phyloP scores from a whole-genome alignment of 2,888 invertebrate genomes.

The Cyrtodaria siliqua region DNA sequence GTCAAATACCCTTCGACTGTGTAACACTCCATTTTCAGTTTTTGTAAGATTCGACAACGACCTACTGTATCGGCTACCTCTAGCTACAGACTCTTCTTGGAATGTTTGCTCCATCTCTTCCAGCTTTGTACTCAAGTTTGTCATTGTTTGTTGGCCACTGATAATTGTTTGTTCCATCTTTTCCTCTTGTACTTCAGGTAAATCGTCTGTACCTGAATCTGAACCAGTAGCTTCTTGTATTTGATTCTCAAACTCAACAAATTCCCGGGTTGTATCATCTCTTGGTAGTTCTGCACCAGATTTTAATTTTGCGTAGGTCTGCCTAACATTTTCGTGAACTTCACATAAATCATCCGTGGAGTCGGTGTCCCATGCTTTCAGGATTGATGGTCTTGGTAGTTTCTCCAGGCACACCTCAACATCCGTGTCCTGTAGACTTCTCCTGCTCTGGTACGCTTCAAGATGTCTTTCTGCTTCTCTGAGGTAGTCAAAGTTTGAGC shows the following conservation, averaged over 20 bases:
- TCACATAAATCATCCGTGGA: slow-evolving; percentile 7
- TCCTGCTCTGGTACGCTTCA: slow-evolving; percentile 26
- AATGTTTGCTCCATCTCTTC: slow-evolving; percentile 45
- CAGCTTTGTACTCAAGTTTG: slow-evolving; percentile 20
- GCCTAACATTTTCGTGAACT: not conserved
- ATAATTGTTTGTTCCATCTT: too few relatives aligned
- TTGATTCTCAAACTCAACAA: slow-evolving; percentile 8
- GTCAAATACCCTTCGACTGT: not conserved
- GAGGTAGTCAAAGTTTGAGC: slow-evolving; percentile 33
- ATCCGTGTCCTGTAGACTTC: slow-evolving; percentile 5
- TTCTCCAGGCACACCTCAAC: slow-evolving; percentile 19
- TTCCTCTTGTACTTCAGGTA: too few relatives aligned
- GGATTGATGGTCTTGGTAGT: slow-evolving; percentile 3
- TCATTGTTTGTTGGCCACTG: too few relatives aligned
- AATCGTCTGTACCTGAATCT: too few relatives aligned
- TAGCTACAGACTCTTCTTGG: slow-evolving; percentile 16
- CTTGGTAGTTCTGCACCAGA: not conserved
- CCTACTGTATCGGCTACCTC: not conserved
- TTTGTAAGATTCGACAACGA: slow-evolving; percentile 22
- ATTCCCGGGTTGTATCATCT: slow-evolving; percentile 3
- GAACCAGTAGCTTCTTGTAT: not conserved
- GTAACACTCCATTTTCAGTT: not conserved
- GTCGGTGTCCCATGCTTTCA: slow-evolving; percentile 8
- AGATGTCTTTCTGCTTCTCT: slow-evolving; percentile 43
- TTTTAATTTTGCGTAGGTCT: not conserved